Base-by-base conservation (phyloP, 2,888 invertebrate genomes). In the Crocallis elinguaria region DNA sequence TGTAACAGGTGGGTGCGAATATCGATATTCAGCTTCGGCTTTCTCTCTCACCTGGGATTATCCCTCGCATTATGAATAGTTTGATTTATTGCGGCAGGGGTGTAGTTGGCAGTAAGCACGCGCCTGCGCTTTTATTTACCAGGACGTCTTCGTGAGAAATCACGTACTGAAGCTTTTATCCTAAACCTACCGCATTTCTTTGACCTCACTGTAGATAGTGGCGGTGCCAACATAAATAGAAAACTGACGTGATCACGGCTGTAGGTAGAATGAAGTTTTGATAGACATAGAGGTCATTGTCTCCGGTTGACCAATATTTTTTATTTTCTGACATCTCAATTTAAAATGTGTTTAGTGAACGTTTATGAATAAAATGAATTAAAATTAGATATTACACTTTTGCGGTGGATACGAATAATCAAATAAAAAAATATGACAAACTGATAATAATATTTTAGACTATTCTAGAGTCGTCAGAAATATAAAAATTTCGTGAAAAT, bases 131-230 rank as follows among this genome's bases (percentile, higher is more conserved):
- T 74, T 76, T 79, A 79, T 71, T 66, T 65, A 58, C 50, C 64
- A 53, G 46, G 57, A 45, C 49, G 43, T 56, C 59, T 50, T 52
- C 44, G 56, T n/a, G n/a, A 56, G 49, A 46, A 60, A 60, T 60
- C 75, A 75, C 77, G 80, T 79, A 75, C 74, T 61, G 71, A 79
- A 75, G 79, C 83, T 84, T 84, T 85, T 82, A 82, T 73, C 77
- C 76, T 71, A 71, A 74, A 68, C 67, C 61, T 69, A 75, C 75
- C 73, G 63, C 73, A 78, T 80, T 81, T 84, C 79, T 82, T 79
- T 78, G 69, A 79, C 78, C 79, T 80, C 77, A 72, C 75, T 67
- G 61, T 53, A 49, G 45, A 44, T 60, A 62, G 69, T 77, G 80
- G 80, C 77, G 76, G 66, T 57, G 67, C 53, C 66, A 63, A 69